A percentile compares a stretch with the other conserved stretches of the same genome.
Evolutionary conservation across 2,888 invertebrate genomes (phyloP).

Genomic region (Scaptomyza cyrtandrae): DNA sequence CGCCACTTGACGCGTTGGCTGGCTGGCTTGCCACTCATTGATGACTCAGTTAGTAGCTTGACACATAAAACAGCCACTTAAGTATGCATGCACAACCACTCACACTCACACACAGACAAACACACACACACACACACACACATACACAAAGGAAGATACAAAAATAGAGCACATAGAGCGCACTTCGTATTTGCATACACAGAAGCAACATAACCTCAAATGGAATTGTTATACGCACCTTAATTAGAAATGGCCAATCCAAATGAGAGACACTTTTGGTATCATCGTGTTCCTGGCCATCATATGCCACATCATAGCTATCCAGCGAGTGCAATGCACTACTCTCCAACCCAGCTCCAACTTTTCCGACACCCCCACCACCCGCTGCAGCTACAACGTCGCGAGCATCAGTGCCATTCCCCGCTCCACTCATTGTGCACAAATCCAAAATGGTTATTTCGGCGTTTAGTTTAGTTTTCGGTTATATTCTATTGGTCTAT

Average conservation of each 20-base stretch:
- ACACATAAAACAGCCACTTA: slow-evolving; percentile 55
- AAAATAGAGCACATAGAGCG: slow-evolving; percentile 5
- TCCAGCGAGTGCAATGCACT: slow-evolving; percentile 64
- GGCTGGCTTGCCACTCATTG: slow-evolving; percentile 26
- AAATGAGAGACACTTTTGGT: slow-evolving; percentile 70
- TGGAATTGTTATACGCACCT: slow-evolving; percentile 69
- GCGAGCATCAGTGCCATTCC: slow-evolving; percentile 18
- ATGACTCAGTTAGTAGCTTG: slow-evolving; percentile 48
- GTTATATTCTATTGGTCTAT: not conserved
- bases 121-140: not conserved
- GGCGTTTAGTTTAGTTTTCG: not conserved
- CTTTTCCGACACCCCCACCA: slow-evolving; percentile 10
- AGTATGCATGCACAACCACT: slow-evolving; percentile 7
- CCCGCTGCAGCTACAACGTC: slow-evolving; percentile 1
- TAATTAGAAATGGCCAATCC: slow-evolving; percentile 84
- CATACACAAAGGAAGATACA: not conserved
- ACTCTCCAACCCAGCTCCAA: slow-evolving; percentile 11
- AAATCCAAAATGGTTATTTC: not conserved
- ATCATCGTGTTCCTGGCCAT: slow-evolving; percentile 71
- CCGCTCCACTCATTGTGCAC: slow-evolving; percentile 24
- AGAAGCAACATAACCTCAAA: slow-evolving; percentile 30
- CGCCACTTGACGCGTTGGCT: slow-evolving; percentile 30
- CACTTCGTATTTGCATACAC: slow-evolving; percentile 22
- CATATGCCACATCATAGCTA: slow-evolving; percentile 71
- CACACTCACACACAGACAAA: too few relatives aligned